Conservation (phyloP, 2,113 vertebrate genomes). For the Melozone crissalis region DNA sequence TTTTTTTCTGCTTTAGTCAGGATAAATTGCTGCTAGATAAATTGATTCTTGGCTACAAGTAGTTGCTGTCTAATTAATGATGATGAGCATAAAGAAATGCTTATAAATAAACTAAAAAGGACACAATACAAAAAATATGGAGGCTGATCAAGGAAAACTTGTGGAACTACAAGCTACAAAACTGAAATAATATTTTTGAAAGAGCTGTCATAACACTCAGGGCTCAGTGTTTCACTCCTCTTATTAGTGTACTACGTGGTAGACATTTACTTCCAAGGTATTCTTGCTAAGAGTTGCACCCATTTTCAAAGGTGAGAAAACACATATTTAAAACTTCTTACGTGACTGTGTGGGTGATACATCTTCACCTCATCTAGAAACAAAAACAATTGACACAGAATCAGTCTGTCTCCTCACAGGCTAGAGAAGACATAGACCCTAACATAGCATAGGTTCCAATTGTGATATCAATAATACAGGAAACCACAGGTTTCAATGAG, state of each 20-base stretch:
- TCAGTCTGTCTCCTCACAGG: neutral
- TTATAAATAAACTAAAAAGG: constrained; percentile 24
- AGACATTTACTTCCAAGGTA: neutral
- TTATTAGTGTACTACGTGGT: neutral
- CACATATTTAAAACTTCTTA: neutral
- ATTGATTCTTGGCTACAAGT: constrained; percentile 37
- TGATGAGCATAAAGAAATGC: constrained; percentile 8
- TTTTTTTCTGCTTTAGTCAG: constrained; percentile 23
- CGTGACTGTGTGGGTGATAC: neutral
- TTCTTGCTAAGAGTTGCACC: neutral
- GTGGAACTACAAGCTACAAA: neutral
- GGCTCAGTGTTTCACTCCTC: neutral
- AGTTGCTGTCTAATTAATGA: constrained; percentile 27
- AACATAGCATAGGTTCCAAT: neutral
- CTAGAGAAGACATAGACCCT: neutral
- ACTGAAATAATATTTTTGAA: neutral
- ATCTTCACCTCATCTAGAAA: neutral
- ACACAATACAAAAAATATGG: neutral
- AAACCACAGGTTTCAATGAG: neutral
- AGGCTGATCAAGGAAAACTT: neutral
- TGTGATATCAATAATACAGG: neutral
- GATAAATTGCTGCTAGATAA: constrained; percentile 10
- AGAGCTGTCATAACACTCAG: neutral
- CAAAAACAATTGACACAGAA: neutral
- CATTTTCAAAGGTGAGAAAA: neutral